Evolutionary conservation across 2,113 vertebrate species (phyloP).

Genomic region (Microcebus griseorufus): DNA sequence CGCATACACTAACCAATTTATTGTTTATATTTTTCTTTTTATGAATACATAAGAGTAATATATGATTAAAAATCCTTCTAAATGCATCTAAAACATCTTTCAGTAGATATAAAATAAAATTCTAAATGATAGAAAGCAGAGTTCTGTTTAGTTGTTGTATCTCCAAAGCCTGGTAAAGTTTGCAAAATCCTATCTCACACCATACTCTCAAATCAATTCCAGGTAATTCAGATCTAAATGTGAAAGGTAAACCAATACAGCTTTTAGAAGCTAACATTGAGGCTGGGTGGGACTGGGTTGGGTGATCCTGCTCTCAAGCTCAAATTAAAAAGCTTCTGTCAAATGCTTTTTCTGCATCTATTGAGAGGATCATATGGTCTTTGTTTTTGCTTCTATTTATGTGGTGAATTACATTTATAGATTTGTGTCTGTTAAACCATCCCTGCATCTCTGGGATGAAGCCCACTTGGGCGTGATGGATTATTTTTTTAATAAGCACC

Average conservation of each 20-base stretch:
- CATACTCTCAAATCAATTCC: not conserved
- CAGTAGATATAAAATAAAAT: not conserved
- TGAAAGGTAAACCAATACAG: not conserved
- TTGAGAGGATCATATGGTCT: no score
- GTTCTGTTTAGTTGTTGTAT: not conserved
- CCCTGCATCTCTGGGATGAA: no score
- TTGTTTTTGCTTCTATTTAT: no score
- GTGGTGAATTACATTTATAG: no score
- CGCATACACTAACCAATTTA: not conserved
- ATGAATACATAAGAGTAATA: not conserved
- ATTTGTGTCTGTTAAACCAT: no score
- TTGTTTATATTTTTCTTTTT: not conserved
- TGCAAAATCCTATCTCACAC: not conserved
- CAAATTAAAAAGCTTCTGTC: no score
- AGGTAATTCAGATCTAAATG: not conserved
- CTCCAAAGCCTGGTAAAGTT: slow-evolving; percentile 24
- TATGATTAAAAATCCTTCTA: not conserved
- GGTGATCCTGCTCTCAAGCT: no score
- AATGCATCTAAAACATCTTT: not conserved
- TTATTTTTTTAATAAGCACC: no score
- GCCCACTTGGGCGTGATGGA: no score
- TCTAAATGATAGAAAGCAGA: not conserved
- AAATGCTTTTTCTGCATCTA: no score
- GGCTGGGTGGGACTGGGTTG: no score
- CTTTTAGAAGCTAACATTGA: not conserved